Evolutionary conservation across 2,113 vertebrate species (phyloP), one percentile per base, ranked within the genome.

Genomic region (Hippolais icterina): DNA sequence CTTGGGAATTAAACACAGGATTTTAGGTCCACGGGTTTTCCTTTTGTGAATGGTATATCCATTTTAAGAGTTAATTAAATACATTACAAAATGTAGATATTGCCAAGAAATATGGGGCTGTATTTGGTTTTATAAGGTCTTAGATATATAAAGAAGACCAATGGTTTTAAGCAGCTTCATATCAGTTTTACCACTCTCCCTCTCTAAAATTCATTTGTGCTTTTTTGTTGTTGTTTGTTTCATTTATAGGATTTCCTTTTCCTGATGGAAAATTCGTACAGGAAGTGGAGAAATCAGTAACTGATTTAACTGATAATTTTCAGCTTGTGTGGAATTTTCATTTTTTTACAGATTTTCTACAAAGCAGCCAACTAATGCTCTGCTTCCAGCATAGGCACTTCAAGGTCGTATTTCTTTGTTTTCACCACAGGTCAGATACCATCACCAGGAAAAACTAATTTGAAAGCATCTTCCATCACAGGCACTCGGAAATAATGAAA

Each of bases 211-310:
- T 41, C 84, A 54, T 93, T 89, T 76, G 29, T 92, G 42, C 15
- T 87, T 94, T 88, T 90, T 33, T 93, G 37, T 39, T 39, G 37
- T 68, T 68, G 44, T 78, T 92, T 95, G 39, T 84, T 92, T 53
- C 22, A 3, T 87, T 93, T 97, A 94, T 96, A 89, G 87, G 93
- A 93, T 89, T 97, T 86, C 76, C 83, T 92, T 93, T 93, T 96
- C 85, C 82, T 80, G 39, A 23, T 4, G 7, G 75, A 86, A 96
- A 87, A 87, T 75, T 65, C 96, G 35, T 66, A 41, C n/a, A 64
- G 80, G 47, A 76, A 78, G 46, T 74, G 84, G 42, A 94, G 61
- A 91, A 95, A 91, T 64, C 49, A 70, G 39, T 85, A 54, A 89
- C 82, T 93, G 92, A 84, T 90, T 93, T 90, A 89, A 57, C 27